Conservation (phyloP, 1,140 invertebrate species). For the Polypedilum vanderplanki region DNA sequence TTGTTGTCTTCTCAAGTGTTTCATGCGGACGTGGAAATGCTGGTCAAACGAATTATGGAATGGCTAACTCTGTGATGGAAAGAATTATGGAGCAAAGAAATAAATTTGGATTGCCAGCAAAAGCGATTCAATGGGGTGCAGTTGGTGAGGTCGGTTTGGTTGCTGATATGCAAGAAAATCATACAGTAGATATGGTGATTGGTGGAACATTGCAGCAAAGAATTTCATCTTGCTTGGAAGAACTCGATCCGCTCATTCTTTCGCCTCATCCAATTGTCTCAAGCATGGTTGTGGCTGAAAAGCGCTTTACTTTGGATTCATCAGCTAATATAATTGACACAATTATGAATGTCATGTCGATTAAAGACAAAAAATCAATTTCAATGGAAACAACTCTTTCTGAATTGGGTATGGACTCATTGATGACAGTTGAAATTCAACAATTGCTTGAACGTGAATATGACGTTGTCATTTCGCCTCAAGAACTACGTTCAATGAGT, state of each 20-base stretch:
- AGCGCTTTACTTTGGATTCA: slow-evolving; percentile 46
- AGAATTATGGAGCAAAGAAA: slow-evolving; percentile 53
- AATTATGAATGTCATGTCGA: slow-evolving; percentile 52
- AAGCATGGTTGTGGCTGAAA: slow-evolving; percentile 65
- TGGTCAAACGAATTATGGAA: slow-evolving; percentile 76
- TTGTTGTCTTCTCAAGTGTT: slow-evolving; percentile 73
- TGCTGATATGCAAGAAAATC: slow-evolving; percentile 67
- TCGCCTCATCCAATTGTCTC: slow-evolving; percentile 58
- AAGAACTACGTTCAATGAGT: slow-evolving; percentile 62
- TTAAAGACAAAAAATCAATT: slow-evolving; percentile 47
- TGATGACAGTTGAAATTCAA: slow-evolving; percentile 79
- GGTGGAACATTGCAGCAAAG: slow-evolving; percentile 71
- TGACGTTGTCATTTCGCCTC: slow-evolving; percentile 63
- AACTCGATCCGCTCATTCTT: slow-evolving; percentile 58
- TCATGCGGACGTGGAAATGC: slow-evolving; percentile 75
- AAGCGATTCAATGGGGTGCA: slow-evolving; percentile 59
- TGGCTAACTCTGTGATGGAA: slow-evolving; percentile 60
- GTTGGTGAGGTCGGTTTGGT: slow-evolving; percentile 59
- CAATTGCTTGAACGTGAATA: slow-evolving; percentile 70
- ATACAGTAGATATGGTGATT: slow-evolving; percentile 55
- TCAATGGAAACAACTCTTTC: slow-evolving; percentile 52
- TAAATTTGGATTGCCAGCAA: slow-evolving; percentile 49
- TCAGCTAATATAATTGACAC: slow-evolving; percentile 52
- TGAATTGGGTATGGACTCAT: slow-evolving; percentile 75
- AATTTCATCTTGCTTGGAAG: slow-evolving; percentile 62